phyloP scores from a whole-genome alignment of 2,888 invertebrate species.

The Halictus ligatus region DNA sequence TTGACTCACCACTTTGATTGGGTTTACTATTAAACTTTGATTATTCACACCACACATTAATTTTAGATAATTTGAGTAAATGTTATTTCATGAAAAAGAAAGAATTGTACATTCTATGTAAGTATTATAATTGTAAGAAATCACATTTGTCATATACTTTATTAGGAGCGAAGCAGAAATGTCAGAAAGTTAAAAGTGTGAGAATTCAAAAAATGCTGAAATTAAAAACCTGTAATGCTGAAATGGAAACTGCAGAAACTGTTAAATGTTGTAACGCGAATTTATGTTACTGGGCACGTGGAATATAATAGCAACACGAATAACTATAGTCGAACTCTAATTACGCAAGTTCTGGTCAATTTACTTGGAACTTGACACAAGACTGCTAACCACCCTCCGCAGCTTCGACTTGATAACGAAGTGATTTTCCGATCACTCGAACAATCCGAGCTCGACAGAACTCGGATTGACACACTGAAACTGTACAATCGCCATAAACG shows the following conservation, averaged over 20 bases:
- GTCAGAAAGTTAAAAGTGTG: too few species aligned
- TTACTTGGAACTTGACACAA: background rate
- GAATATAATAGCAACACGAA: background rate
- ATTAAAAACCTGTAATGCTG: too few species aligned
- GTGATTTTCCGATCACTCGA: background rate
- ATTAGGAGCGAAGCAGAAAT: too few species aligned
- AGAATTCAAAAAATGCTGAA: too few species aligned
- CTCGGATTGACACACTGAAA: too few species aligned
- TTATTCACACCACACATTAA: background rate
- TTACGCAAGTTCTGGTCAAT: background rate
- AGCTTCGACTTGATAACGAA: background rate
- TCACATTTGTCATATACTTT: too few species aligned
- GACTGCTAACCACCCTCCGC: background rate
- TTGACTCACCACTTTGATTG: background rate
- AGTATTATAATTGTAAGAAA: too few species aligned
- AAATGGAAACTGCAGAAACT: too few species aligned
- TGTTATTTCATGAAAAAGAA: too few species aligned
- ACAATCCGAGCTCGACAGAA: too few species aligned
- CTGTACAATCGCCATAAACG: background rate
- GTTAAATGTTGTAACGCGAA: too few species aligned
- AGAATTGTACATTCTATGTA: too few species aligned
- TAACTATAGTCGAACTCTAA: background rate
- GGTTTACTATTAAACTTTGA: background rate
- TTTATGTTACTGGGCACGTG: background rate
- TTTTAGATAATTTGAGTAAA: background rate